A percentile compares a stretch with the other conserved stretches of the same genome.
Evolutionary conservation across 30 jellyfish, hydroid and myxozoan genomes (phyloP).

Genomic region (Mastigias papua): DNA sequence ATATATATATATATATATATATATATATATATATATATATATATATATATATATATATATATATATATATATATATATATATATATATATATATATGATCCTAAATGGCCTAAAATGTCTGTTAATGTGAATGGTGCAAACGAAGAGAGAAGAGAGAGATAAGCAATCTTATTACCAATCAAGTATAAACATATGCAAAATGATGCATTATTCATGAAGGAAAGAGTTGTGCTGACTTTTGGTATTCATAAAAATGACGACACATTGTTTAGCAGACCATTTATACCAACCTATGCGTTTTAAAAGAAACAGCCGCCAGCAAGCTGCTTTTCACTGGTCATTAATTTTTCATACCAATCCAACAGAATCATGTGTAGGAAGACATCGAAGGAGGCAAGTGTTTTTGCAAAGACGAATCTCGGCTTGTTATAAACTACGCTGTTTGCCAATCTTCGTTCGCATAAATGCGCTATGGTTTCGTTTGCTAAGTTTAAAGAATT

Average conservation of each 20-base stretch:
- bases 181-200: conserved; percentile 56
- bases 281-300: conserved; percentile 70
- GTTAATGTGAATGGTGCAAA: conserved; percentile 12
- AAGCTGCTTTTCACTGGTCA: conserved; percentile 66
- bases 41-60: no score
- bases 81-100: not conserved
- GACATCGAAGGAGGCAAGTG: conserved; percentile 52
- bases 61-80: not conserved
- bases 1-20: no score
- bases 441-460: not conserved
- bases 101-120: conserved; percentile 30
- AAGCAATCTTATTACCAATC: conserved; percentile 13
- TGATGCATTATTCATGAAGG: conserved; percentile 47
- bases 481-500: conserved; percentile 89
- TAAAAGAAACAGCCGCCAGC: conserved; percentile 70
- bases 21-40: no score
- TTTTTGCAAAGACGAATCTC: conserved; percentile 25
- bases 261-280: conserved; percentile 68
- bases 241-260: conserved; percentile 66
- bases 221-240: conserved; percentile 62
- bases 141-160: conserved; percentile 11
- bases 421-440: not conserved
- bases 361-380: conserved; percentile 23
- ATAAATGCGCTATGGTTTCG: conserved; percentile 71
- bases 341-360: conserved; percentile 65